Evolutionary conservation across 2,797 vertebrate genomes (phyloP), one percentile per base, ranked within the genome.

Genomic region (Pteropus rufus): DNA sequence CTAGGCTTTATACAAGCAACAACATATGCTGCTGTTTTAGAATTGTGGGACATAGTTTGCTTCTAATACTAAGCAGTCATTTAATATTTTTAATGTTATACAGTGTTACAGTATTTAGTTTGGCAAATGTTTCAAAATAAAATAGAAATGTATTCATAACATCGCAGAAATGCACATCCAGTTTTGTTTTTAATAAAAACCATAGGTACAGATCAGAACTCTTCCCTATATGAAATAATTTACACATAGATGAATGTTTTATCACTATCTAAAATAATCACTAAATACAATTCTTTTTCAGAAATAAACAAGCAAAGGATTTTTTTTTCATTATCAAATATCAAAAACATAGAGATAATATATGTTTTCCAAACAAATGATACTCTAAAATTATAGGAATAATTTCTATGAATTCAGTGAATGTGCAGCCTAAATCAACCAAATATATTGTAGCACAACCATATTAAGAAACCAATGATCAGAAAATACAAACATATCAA

Each of bases 1-100:
- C 98, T 98, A 99, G 98, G 98, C 98, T 99, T 99, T 99, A 98
- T 99, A 99, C 99, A 99, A 99, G 99, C 99, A 99, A 98, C 99
- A 97, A 98, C 95, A 98, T 98, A 98, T 98, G 98, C 98, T 99
- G 99, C 98, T 99, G 96, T 98, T 99, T 97, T 98, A 97, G 97
- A 98, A 98, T 98, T 98, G 95, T 24, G 21, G 97, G 98, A 98
- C 95, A 98, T 83, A 97, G 98, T 98, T 77, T 97, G 98, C 98
- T 98, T 98, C 95, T 96, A 97, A 97, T 96, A 97, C 97, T 97
- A 96, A 98, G 98, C 97, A 98, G 97, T 98, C 92, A 91, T 97
- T 98, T 75, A 98, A 97, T 96, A 95, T 98, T 97, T 98, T 98
- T 97, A 95, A 98, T 98, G 98, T 98, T 98, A 98, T 97, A 98